Base-by-base conservation (phyloP, 2,113 vertebrate species). In the Syngnathus typhle region DNA sequence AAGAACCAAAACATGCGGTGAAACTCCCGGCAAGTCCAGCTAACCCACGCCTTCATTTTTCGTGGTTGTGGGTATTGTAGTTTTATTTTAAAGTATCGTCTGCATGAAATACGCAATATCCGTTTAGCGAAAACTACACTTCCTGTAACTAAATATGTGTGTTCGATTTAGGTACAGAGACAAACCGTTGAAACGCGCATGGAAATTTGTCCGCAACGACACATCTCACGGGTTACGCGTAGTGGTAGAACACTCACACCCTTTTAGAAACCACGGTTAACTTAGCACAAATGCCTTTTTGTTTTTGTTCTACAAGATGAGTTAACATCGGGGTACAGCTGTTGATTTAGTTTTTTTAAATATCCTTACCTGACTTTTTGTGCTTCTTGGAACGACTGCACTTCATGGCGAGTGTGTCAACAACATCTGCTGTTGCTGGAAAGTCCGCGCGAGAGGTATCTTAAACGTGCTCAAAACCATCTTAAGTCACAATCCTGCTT, bases 1-100 rank as follows among this genome's bases (percentile, higher is more conserved):
- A 36, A 39, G 8, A 8, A 7, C 10, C 3, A n/a, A 1, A n/a
- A 60, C 3, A 64, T 54, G 49, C 37, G 18, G 52, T 9, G 37
- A 74, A 84, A 74, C 1, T 82, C 83, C 85, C 84, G 79, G 88
- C 71, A 84, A 80, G 66, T 74, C 76, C 80, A 68, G 73, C 79
- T 74, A 70, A 61, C n/a, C 1, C 64, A 38, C 32, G 44, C 16
- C 47, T 37, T 18, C 39, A 2, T 12, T 8, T 38, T 5, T 4
- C 1, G 1, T 66, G 1, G 21, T 73, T 4, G 10, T 0, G 4
- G 88, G 72, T 69, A 60, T 70, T 86, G 83, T 81, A 86, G 85
- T 87, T 82, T 12, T 19, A 54, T 43, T 43, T 0, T 1, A 6
- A 27, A n/a, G 7, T 2, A 16, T 16, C 11, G 0, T 0, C 0